Conservation (phyloP, 2,797 vertebrate species). For the Amazona ochrocephala region DNA sequence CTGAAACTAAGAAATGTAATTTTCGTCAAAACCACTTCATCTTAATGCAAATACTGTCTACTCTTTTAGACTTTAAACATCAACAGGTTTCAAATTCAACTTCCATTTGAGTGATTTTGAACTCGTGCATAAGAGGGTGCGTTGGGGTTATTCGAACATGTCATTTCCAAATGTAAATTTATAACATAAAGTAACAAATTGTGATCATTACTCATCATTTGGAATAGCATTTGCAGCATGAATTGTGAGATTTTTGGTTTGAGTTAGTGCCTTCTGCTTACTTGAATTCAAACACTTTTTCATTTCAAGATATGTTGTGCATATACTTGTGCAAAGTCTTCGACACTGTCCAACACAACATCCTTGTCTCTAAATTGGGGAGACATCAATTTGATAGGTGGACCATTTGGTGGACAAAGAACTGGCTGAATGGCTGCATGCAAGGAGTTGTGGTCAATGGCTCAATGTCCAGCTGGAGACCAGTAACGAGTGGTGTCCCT, state of each 20-base stretch:
- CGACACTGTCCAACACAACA: no score
- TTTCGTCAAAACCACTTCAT: neutral
- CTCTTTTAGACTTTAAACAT: neutral
- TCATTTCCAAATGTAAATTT: slow-evolving; percentile 19
- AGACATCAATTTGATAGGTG: no score
- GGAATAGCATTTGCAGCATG: neutral
- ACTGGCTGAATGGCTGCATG: no score
- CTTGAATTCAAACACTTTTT: neutral
- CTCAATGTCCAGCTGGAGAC: no score
- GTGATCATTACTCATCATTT: slow-evolving; percentile 8
- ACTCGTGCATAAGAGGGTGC: neutral
- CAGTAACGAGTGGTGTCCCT: no score
- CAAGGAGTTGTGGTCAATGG: no score
- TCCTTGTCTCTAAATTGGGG: no score
- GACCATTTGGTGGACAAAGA: no score
- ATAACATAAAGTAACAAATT: neutral
- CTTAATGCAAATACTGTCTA: neutral
- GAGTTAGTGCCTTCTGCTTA: slow-evolving; percentile 4
- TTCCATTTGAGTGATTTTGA: neutral
- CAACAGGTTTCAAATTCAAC: neutral
- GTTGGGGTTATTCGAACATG: neutral
- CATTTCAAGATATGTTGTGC: neutral
- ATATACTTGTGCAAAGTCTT: no score
- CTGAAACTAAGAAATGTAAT: neutral
- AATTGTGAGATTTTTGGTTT: neutral